Conservation (phyloP, 2,113 vertebrate species). For the Eretmochelys imbricata region DNA sequence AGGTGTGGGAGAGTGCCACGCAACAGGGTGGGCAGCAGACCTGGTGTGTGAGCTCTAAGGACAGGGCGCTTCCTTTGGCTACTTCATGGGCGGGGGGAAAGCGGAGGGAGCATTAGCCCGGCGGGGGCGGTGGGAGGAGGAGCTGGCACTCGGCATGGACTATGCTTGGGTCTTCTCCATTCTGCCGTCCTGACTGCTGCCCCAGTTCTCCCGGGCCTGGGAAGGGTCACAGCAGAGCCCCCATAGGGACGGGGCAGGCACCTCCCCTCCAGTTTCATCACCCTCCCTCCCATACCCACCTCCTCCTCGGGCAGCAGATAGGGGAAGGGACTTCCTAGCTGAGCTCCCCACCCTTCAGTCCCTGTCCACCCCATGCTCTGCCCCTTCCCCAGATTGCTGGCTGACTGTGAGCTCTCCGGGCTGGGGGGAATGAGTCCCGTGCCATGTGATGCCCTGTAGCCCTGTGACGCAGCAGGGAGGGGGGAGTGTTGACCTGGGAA, state of each 20-base stretch:
- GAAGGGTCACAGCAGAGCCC: background rate
- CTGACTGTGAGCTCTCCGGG: too few species aligned
- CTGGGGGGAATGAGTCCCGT: too few species aligned
- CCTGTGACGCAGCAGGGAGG: too few species aligned
- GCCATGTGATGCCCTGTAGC: too few species aligned
- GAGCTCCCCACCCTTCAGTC: background rate
- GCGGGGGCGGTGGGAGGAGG: background rate
- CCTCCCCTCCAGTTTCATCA: too few species aligned
- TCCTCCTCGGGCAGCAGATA: too few species aligned
- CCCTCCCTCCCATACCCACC: too few species aligned
- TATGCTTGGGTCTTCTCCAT: background rate
- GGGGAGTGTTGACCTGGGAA: too few species aligned
- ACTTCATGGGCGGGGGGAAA: background rate
- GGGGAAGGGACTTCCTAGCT: background rate
- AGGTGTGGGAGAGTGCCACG: background rate
- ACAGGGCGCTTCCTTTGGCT: background rate
- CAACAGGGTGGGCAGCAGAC: background rate
- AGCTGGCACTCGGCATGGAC: background rate
- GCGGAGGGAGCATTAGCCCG: too few species aligned
- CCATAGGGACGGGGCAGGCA: too few species aligned
- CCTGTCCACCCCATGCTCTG: too few species aligned
- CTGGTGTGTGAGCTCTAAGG: background rate
- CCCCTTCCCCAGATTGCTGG: too few species aligned
- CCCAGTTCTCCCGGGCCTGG: background rate
- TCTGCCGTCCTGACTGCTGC: background rate